Base-by-base conservation (phyloP, 2,797 vertebrate genomes). In the Gallinago solitaria region DNA sequence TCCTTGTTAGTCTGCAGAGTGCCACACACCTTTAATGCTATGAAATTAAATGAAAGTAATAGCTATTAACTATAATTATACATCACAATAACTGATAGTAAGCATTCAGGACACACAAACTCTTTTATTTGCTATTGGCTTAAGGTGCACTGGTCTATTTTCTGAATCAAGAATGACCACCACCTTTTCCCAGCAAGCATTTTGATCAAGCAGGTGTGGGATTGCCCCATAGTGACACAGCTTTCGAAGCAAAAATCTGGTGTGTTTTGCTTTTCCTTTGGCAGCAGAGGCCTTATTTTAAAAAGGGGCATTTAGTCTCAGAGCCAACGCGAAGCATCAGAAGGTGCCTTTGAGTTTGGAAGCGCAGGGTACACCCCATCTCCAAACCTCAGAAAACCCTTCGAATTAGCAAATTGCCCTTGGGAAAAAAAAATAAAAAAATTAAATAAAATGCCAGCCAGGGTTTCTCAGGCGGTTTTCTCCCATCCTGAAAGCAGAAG, bases 401-500 rank as follows among this genome's bases (percentile, higher is more conserved):
- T 23, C 4, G 5, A 32, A 32, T 18, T 13, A 41, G 21, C 37
- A 3, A 45, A 41, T 0, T 1, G 35, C 30, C 37, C 16, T 30
- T 7, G 54, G 12, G 9, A 12, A 7, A 13, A 18, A 11, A 47
- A 21, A 47, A 45, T 20, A 47, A 6, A 20, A 3, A 12, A 14
- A 5, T 4, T 21, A 27, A 7, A 4, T 17, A 23, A 24, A 11
- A 2, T 2, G 2, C 12, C 64, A 4, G 78, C 0, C n/a, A 1
- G 39, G 39, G 20, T 24, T 73, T 37, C 54, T 3, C 67, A 1
- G 51, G 5, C 56, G 0, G 9, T 6, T 35, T 0, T 4, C 37
- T 12, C 43, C 24, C 0, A 28, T 3, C 7, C 28, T 16, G 63
- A 11, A 15, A 21, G 50, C n/a, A 8, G 63, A 8, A 28, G 69